A percentile compares a stretch with the other conserved stretches of the same genome.
Evolutionary conservation across 2,797 vertebrate species (phyloP).

Genomic region (Sebastiscus albofasciatus): DNA sequence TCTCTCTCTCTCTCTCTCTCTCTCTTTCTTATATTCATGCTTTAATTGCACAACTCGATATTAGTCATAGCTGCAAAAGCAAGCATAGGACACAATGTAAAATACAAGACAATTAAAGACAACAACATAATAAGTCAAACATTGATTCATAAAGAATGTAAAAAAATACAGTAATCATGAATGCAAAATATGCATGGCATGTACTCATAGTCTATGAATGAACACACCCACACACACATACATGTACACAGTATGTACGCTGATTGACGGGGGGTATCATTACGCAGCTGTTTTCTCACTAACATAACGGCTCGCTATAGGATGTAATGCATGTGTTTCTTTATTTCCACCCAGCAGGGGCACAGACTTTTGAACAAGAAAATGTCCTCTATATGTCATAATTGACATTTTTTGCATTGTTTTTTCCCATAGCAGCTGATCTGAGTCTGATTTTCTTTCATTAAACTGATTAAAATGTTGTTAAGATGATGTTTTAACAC

Average conservation of each 20-base stretch:
- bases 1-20: not conserved
- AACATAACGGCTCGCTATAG: not conserved
- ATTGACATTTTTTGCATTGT: not conserved
- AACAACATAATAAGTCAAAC: not conserved
- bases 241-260: not conserved
- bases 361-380: not conserved
- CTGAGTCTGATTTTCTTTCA: not conserved
- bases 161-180: not conserved
- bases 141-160: not conserved
- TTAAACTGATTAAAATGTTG: not conserved
- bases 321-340: constrained; percentile 9
- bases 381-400: constrained; percentile 22
- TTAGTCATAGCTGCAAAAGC: not conserved
- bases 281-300: constrained; percentile 28
- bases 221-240: not conserved
- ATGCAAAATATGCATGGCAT: not conserved
- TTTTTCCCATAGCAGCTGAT: not conserved
- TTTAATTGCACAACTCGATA: constrained; percentile 16
- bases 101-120: not conserved
- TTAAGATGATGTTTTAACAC: not conserved
- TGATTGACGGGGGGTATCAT: constrained; percentile 29
- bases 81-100: not conserved
- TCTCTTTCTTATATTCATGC: not conserved
- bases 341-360: constrained; percentile 1
- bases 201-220: too few species aligned